Evolutionary conservation across 2,113 vertebrate genomes (phyloP).

Genomic region (Mus pahari): DNA sequence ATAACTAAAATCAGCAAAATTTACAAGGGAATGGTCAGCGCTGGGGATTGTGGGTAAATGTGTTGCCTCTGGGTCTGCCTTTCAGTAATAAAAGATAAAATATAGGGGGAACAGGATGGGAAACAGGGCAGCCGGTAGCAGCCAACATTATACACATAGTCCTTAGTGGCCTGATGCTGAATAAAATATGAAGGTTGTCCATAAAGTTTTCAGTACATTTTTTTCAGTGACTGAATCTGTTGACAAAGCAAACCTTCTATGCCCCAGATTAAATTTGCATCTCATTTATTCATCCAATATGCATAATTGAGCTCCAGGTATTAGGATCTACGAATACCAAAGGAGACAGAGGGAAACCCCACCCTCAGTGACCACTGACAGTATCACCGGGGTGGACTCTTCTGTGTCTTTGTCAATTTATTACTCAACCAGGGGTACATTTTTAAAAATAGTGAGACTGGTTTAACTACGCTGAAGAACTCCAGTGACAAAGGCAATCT

Average conservation of each 20-base stretch:
- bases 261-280: conserved; percentile 63
- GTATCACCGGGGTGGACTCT: not conserved
- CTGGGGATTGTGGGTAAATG: not conserved
- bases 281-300: conserved; percentile 69
- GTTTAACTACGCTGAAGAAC: not conserved
- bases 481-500: not conserved
- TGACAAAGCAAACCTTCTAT: conserved; percentile 69
- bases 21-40: not conserved
- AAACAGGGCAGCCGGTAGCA: not conserved
- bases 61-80: not conserved
- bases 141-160: not conserved
- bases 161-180: conserved; percentile 11
- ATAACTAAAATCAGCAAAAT: not conserved
- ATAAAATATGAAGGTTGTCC: conserved; percentile 60
- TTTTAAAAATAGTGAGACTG: not conserved
- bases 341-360: conserved; percentile 39
- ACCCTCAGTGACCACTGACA: not conserved
- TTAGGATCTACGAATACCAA: conserved; percentile 56
- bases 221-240: conserved; percentile 68
- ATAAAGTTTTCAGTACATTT: conserved; percentile 51
- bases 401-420: not conserved
- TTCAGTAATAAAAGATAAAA: not conserved
- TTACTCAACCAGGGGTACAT: not conserved
- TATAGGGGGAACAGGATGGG: not conserved
- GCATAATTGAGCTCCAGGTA: conserved; percentile 60